These are phyloP conservation scores for Cyclura pinguis DNA, from an alignment of 2,797 vertebrate species.

Conservation along the genomic window DNA sequence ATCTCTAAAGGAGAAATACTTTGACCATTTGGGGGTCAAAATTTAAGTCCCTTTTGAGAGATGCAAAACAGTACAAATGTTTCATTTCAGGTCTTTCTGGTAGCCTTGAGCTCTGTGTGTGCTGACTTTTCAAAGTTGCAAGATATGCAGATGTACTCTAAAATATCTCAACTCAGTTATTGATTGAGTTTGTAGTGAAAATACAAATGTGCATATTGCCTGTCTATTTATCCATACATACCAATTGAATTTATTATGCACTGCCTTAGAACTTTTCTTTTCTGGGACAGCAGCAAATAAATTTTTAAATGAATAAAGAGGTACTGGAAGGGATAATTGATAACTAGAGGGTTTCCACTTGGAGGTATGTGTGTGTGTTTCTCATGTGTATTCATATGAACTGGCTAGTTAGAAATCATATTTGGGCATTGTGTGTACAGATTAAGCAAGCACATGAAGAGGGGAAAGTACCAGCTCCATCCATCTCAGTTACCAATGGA, in stretches of 20 bases:
- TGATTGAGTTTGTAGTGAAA: neutral
- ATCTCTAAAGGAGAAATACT: neutral
- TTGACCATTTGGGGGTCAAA: neutral
- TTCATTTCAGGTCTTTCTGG: neutral
- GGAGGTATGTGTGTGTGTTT: neutral
- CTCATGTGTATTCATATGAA: too few species aligned
- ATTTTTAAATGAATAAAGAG: neutral
- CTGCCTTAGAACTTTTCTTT: too few species aligned
- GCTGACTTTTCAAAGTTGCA: neutral
- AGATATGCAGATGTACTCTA: neutral
- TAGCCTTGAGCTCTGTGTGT: neutral
- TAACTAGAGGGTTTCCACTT: neutral
- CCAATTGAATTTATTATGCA: too few species aligned
- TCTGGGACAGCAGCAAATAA: neutral
- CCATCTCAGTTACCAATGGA: too few species aligned
- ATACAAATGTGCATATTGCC: neutral
- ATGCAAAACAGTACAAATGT: neutral
- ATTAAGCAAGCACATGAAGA: too few species aligned
- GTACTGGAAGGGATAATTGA: neutral
- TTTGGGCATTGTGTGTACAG: too few species aligned
- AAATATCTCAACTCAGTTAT: neutral
- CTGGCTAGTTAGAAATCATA: too few species aligned
- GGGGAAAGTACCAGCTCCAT: too few species aligned
- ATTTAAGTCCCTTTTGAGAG: neutral
- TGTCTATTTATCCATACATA: neutral